Conservation (phyloP, 2,113 vertebrate genomes). For the Suncus etruscus region DNA sequence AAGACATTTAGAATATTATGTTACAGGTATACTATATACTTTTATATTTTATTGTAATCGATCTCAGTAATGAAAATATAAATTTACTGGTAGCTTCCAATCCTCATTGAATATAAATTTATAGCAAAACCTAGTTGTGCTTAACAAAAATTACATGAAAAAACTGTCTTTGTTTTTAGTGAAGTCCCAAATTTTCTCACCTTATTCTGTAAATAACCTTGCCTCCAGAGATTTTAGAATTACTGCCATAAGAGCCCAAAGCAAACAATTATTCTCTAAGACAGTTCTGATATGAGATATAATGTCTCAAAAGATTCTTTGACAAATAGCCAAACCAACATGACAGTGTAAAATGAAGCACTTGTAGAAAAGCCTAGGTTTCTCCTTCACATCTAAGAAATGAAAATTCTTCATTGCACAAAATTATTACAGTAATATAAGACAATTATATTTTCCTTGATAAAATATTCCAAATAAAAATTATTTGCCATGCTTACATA, state of each 20-base stretch:
- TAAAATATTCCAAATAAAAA: conserved; percentile 48
- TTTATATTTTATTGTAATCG: conserved; percentile 49
- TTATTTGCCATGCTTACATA: conserved; percentile 14
- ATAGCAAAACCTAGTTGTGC: conserved; percentile 38
- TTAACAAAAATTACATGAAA: conserved; percentile 69
- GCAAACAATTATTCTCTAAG: conserved; percentile 89
- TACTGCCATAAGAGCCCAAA: conserved; percentile 86
- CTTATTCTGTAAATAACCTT: conserved; percentile 87
- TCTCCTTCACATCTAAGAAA: conserved; percentile 53
- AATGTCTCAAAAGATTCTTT: conserved; percentile 84
- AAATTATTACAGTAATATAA: conserved; percentile 54
- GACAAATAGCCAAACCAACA: conserved; percentile 79
- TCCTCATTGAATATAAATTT: conserved; percentile 60
- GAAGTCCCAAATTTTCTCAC: conserved; percentile 80
- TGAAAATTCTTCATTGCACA: neutral
- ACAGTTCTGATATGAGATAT: conserved; percentile 86
- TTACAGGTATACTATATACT: neutral
- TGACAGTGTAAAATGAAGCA: conserved; percentile 83
- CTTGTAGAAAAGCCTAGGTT: conserved; percentile 30
- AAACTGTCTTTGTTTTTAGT: conserved; percentile 74
- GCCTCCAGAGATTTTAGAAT: conserved; percentile 87
- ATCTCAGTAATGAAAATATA: neutral
- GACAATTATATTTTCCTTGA: conserved; percentile 46
- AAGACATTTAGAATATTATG: neutral
- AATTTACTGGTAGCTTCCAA: neutral